Evolutionary conservation across 2,113 vertebrate species (phyloP).

Genomic region (Chaetodon trifascialis): DNA sequence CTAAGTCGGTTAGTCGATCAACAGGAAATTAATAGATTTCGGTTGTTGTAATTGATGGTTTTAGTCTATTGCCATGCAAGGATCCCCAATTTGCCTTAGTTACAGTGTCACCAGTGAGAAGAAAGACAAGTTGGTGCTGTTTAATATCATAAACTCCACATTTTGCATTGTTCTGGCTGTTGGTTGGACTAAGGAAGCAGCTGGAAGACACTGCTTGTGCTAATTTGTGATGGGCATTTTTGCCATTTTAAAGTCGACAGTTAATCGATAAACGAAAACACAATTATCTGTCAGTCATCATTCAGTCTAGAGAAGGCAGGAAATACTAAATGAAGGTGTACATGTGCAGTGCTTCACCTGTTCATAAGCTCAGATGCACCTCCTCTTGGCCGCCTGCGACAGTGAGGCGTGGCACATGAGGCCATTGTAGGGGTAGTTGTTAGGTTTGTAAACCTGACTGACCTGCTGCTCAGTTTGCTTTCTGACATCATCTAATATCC

Average conservation of each 20-base stretch:
- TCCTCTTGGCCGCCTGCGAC: not conserved
- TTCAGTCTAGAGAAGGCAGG: not conserved
- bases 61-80: not conserved
- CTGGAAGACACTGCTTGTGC: too few species aligned
- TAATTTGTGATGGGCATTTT: too few species aligned
- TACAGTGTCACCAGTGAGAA: not conserved
- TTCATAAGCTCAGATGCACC: not conserved
- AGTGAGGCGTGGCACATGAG: conserved; percentile 32
- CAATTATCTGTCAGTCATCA: too few species aligned
- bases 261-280: too few species aligned
- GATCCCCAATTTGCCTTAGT: not conserved
- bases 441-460: conserved; percentile 54
- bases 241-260: too few species aligned
- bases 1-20: conserved; percentile 7
- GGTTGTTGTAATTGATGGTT: conserved; percentile 14
- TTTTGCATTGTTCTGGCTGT: not conserved
- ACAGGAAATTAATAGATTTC: conserved; percentile 12
- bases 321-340: not conserved
- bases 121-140: not conserved
- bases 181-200: not conserved
- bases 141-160: not conserved
- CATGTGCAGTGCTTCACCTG: not conserved
- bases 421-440: not conserved
- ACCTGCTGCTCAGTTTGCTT: conserved; percentile 52
- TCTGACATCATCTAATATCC: not conserved